These are phyloP conservation scores for Thymelicus sylvestris DNA, from an alignment of 2,888 invertebrate species.

Conservation along the genomic window DNA sequence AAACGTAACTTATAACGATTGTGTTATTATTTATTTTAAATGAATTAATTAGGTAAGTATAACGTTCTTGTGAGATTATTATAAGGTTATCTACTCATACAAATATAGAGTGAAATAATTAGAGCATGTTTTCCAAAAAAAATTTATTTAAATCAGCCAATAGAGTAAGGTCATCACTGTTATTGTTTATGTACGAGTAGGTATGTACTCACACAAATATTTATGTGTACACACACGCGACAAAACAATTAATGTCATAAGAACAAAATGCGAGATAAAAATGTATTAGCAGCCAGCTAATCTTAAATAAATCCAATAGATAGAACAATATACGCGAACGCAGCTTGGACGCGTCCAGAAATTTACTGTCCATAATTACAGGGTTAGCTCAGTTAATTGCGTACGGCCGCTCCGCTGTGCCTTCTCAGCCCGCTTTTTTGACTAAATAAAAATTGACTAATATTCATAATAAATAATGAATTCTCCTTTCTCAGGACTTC, in stretches of 20 bases:
- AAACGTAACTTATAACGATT: too few relatives aligned
- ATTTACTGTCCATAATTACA: conserved; percentile 95
- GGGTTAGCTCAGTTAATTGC: conserved; percentile 93
- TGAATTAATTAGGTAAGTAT: too few relatives aligned
- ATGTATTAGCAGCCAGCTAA: conserved; percentile 58
- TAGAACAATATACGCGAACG: conserved; percentile 77
- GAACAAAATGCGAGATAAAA: conserved; percentile 23
- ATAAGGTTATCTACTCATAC: too few relatives aligned
- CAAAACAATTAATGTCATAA: neutral
- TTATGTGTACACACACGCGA: too few relatives aligned
- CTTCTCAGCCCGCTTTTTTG: conserved; percentile 77
- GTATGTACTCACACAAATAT: too few relatives aligned
- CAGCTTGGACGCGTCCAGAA: conserved; percentile 87
- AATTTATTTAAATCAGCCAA: too few relatives aligned
- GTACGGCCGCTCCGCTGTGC: conserved; percentile 79
- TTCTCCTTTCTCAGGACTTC: conserved; percentile 72
- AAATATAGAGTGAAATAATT: too few relatives aligned
- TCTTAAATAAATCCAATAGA: conserved; percentile 67
- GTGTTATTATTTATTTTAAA: too few relatives aligned
- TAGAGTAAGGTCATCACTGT: neutral
- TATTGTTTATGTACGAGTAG: too few relatives aligned
- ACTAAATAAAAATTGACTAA: conserved; percentile 85
- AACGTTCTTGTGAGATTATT: too few relatives aligned
- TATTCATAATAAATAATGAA: conserved; percentile 85
- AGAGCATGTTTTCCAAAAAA: too few relatives aligned